Evolutionary conservation across 2,797 vertebrate genomes (phyloP), one percentile per base, ranked within the genome.

Genomic region (Acanthopagrus latus): DNA sequence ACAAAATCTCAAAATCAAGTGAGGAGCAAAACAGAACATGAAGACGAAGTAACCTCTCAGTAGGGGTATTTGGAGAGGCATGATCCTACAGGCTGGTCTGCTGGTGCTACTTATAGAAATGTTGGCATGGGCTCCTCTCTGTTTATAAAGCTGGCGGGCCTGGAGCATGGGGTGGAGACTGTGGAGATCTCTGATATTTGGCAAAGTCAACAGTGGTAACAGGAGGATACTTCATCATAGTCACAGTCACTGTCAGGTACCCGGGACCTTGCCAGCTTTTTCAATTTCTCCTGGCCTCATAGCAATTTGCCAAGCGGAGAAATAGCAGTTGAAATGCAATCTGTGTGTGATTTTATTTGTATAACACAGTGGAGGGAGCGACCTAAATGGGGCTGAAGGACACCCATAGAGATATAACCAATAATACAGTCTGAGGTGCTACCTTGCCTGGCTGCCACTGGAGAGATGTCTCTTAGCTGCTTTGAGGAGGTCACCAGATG

Each of bases 191-290:
- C 85, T 76, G 88, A 92, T 93, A 93, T 93, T 91, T 94, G 92
- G 92, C 93, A 92, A 92, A 92, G 92, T 90, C 90, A 90, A 87
- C 88, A 71, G 86, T 76, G 86, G 91, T 92, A 93, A 93, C 88
- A 90, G 92, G 92, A 93, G 90, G 88, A 94, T 89, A 92, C 91
- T 94, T 92, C 88, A 93, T 94, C 94, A 93, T 93, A 91, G 90
- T 93, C 93, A 92, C 87, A 88, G 90, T 91, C 91, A 90, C 89
- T 93, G 94, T 94, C 93, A 94, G 94, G 86, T 93, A 89, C 71
- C 90, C 85, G 86, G 90, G 88, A 90, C 88, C 76, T 85, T 84
- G 93, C 93, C 94, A 94, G 90, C 78, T 87, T 94, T 93, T 94
- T 94, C 91, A 93, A 93, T 94, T 93, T 94, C 91, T 93, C 84